A percentile compares a stretch with the other conserved stretches of the same genome.
Evolutionary conservation across 2,888 invertebrate species (phyloP).

Genomic region (Metalampra italica): DNA sequence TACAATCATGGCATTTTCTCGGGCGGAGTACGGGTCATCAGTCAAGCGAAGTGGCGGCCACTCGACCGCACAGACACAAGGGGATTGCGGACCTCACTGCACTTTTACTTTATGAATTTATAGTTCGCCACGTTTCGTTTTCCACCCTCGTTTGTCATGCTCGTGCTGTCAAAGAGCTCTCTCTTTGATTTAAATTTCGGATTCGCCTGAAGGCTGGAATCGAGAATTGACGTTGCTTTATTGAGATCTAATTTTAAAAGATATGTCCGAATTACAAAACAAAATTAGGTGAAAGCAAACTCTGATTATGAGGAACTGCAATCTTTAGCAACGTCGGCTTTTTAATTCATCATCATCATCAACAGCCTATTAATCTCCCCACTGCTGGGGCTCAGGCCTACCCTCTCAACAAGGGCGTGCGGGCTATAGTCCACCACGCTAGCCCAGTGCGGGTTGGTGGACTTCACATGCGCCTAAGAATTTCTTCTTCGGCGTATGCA

Average conservation of each 20-base stretch:
- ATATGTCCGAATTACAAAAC: neutral
- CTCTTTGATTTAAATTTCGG: conserved; percentile 22
- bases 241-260: neutral
- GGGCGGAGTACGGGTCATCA: conserved; percentile 38
- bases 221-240: neutral
- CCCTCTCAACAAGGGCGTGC: no score
- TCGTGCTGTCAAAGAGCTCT: conserved; percentile 28
- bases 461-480: no score
- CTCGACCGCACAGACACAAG: conserved; percentile 39
- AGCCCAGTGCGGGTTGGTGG: no score
- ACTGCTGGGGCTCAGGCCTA: no score
- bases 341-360: no score
- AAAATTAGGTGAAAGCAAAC: no score
- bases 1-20: conserved; percentile 42
- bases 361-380: no score
- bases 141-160: conserved; percentile 49
- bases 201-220: neutral
- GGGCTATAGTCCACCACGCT: no score
- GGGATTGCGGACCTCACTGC: conserved; percentile 53
- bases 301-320: no score
- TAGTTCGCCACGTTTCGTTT: conserved; percentile 50
- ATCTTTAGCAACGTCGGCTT: no score
- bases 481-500: no score
- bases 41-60: conserved; percentile 49
- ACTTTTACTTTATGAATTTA: conserved; percentile 56